Percentiles rank a stretch among this genome's conserved stretches.
Evolutionary conservation across 2,113 vertebrate genomes (phyloP).

Genomic region (Malurus cyaneus): DNA sequence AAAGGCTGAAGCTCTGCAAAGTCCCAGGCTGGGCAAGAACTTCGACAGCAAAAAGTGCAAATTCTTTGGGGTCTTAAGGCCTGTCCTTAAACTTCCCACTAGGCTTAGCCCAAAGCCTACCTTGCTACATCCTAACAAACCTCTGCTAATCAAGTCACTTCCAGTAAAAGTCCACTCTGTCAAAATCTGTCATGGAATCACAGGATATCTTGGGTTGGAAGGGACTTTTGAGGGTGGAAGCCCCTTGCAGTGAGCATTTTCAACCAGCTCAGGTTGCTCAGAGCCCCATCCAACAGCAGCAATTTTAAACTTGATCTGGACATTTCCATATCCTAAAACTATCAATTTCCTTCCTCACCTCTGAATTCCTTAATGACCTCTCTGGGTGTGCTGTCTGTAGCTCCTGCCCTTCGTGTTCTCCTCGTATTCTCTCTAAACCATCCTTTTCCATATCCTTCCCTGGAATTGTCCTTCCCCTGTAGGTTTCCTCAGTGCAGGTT

Average conservation of each 20-base stretch:
- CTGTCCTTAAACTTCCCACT: background rate
- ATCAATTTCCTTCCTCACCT: background rate
- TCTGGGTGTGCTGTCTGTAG: background rate
- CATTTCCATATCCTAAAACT: background rate
- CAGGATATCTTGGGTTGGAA: background rate
- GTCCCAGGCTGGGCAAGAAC: background rate
- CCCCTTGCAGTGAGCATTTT: background rate
- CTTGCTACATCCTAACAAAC: background rate
- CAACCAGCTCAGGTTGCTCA: background rate
- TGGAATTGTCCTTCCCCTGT: background rate
- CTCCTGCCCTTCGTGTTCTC: background rate
- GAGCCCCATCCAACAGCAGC: background rate
- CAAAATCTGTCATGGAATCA: background rate
- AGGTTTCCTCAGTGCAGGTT: background rate
- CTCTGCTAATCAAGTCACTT: background rate
- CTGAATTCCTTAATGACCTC: background rate
- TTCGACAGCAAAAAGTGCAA: background rate
- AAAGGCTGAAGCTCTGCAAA: constrained; percentile 12
- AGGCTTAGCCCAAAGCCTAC: background rate
- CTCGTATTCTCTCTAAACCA: background rate
- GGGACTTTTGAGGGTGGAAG: background rate
- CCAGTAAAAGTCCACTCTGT: background rate
- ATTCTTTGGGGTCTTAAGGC: background rate
- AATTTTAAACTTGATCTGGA: background rate
- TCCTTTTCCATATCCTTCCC: background rate